Conservation (phyloP, 1,140 invertebrate genomes). For the Samia ricini region DNA sequence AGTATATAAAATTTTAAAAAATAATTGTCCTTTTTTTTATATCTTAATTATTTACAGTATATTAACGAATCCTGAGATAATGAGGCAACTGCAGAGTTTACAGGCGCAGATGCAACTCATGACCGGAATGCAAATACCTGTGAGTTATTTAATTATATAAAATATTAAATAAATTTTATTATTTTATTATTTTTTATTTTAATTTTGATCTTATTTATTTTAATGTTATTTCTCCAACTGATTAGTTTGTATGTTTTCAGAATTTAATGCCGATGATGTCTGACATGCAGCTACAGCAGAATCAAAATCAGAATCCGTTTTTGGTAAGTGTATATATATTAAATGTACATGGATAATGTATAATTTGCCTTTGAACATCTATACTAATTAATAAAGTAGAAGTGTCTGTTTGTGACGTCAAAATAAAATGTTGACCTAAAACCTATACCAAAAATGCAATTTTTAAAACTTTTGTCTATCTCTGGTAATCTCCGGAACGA, state of each 20-base stretch:
- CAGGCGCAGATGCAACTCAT: constrained; percentile 77
- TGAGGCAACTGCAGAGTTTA: constrained; percentile 84
- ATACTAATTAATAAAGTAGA: too few species aligned
- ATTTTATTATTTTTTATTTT: neutral
- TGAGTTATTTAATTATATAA: constrained; percentile 42
- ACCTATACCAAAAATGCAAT: too few species aligned
- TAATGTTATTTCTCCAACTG: neutral
- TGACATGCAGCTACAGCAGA: constrained; percentile 60
- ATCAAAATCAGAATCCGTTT: constrained; percentile 58
- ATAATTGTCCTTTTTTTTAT: too few species aligned
- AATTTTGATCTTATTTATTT: neutral
- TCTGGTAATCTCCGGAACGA: too few species aligned
- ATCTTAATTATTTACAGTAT: constrained; percentile 78
- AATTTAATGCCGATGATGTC: constrained; percentile 70
- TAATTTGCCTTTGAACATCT: too few species aligned
- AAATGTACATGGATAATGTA: neutral
- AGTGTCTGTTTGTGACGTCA: too few species aligned
- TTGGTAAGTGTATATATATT: constrained; percentile 45
- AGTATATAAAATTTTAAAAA: too few species aligned
- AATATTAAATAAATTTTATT: too few species aligned
- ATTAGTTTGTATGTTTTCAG: constrained; percentile 37
- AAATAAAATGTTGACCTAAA: too few species aligned
- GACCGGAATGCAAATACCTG: constrained; percentile 72
- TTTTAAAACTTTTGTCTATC: too few species aligned
- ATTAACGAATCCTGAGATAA: constrained; percentile 86